phyloP scores from a whole-genome alignment of 1,140 invertebrate genomes.

The Calliphora vicina region DNA sequence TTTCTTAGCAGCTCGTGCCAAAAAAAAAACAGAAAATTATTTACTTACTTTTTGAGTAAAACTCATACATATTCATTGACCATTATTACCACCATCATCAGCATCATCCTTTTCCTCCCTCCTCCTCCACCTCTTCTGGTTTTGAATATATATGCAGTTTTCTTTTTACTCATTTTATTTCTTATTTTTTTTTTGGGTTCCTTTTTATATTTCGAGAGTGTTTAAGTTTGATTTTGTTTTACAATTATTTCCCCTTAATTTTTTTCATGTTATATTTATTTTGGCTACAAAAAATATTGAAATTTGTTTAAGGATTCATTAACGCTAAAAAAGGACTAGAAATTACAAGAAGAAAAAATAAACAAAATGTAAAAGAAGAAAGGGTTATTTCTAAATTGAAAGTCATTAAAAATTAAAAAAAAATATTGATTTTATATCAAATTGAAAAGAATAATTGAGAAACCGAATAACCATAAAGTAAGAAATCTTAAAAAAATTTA shows the following conservation, averaged over 20 bases:
- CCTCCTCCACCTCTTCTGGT: not conserved
- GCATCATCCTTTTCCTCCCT: not conserved
- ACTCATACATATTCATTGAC: conserved; percentile 8
- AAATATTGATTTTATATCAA: too few species aligned
- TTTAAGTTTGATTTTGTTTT: not conserved
- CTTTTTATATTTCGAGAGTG: too few species aligned
- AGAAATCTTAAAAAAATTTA: too few species aligned
- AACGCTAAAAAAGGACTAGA: not conserved
- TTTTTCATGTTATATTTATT: not conserved
- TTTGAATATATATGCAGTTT: too few species aligned
- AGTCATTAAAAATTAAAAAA: too few species aligned
- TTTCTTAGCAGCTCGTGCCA: not conserved
- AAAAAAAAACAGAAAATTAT: not conserved
- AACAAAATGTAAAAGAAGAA: too few species aligned
- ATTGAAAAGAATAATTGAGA: too few species aligned
- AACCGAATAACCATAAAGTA: too few species aligned
- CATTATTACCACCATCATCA: not conserved
- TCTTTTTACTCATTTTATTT: not conserved
- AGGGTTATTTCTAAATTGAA: too few species aligned
- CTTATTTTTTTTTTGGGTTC: not conserved
- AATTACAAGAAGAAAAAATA: not conserved
- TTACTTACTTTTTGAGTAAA: not conserved
- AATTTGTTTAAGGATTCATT: conserved; percentile 9
- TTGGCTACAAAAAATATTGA: not conserved
- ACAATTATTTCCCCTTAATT: not conserved